phyloP scores from a whole-genome alignment of 2,113 vertebrate species.

The Capra hircus region DNA sequence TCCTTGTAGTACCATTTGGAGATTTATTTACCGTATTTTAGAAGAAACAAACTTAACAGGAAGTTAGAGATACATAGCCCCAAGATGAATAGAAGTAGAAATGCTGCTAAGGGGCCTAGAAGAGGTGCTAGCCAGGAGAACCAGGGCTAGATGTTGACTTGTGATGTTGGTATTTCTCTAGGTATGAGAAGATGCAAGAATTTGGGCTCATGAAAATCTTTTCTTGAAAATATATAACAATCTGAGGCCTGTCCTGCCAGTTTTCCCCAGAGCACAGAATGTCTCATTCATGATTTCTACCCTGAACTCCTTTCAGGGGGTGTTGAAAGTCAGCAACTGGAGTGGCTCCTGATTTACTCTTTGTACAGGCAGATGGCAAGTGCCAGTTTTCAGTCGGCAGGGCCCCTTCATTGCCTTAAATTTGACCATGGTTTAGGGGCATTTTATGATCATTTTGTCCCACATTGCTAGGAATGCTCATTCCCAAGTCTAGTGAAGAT shows the following conservation, averaged over 20 bases:
- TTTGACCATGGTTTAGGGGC: neutral
- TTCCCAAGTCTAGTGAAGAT: neutral
- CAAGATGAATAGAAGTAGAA: neutral
- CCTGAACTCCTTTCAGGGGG: neutral
- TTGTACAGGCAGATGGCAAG: neutral
- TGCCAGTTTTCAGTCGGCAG: neutral
- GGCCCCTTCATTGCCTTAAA: neutral
- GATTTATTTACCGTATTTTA: neutral
- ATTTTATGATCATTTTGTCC: neutral
- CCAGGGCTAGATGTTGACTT: neutral
- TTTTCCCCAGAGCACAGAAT: neutral
- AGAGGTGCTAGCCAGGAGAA: neutral
- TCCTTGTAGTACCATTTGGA: neutral
- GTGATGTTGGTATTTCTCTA: neutral
- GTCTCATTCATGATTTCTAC: neutral
- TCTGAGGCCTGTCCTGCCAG: neutral
- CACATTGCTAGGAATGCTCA: neutral
- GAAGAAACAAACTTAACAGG: neutral
- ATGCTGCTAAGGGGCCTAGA: neutral
- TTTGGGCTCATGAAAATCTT: neutral
- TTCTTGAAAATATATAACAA: neutral
- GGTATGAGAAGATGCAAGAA: neutral
- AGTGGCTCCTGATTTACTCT: neutral
- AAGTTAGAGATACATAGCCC: neutral
- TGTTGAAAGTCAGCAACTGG: neutral